Evolutionary conservation across 92 coral and sea anemone genomes (phyloP).

Genomic region (Actinernus sp.): DNA sequence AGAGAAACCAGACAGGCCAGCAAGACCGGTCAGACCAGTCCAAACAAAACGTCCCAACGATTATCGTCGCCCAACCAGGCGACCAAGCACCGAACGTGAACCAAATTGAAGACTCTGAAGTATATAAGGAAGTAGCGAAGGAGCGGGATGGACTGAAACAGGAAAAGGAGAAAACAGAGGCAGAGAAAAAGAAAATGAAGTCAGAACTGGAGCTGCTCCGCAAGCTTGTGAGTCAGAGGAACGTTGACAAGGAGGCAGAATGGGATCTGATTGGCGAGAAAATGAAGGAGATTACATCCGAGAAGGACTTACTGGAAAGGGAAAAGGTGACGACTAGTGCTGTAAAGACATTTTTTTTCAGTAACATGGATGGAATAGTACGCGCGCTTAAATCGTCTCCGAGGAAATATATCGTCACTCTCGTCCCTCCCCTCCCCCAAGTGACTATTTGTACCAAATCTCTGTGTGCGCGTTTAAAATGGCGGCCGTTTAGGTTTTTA

Average conservation of each 20-base stretch:
- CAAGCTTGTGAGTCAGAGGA: constrained; percentile 88
- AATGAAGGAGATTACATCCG: constrained; percentile 78
- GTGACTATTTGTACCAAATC: too few species aligned
- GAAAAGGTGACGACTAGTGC: too few species aligned
- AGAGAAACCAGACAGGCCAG: constrained; percentile 7
- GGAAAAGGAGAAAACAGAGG: constrained; percentile 51
- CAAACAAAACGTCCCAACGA: constrained; percentile 48
- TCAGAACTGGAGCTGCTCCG: constrained; percentile 84
- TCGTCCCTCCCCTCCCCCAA: too few species aligned
- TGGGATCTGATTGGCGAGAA: constrained; percentile 85
- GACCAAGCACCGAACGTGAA: constrained; percentile 43
- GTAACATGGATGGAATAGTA: too few species aligned
- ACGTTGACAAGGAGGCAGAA: constrained; percentile 84
- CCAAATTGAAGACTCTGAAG: constrained; percentile 63
- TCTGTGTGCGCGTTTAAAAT: too few species aligned
- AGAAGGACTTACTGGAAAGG: constrained; percentile 63
- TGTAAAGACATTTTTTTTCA: too few species aligned
- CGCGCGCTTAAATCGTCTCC: too few species aligned
- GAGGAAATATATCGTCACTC: too few species aligned
- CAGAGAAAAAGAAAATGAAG: constrained; percentile 73
- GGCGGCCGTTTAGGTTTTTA: too few species aligned
- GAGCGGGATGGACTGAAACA: constrained; percentile 67
- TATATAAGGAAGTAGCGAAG: constrained; percentile 45
- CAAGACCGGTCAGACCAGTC: constrained; percentile 21
- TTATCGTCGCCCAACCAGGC: constrained; percentile 37